Evolutionary conservation across 92 coral and sea anemone species (phyloP).

Genomic region (Palythoa grandiflora): DNA sequence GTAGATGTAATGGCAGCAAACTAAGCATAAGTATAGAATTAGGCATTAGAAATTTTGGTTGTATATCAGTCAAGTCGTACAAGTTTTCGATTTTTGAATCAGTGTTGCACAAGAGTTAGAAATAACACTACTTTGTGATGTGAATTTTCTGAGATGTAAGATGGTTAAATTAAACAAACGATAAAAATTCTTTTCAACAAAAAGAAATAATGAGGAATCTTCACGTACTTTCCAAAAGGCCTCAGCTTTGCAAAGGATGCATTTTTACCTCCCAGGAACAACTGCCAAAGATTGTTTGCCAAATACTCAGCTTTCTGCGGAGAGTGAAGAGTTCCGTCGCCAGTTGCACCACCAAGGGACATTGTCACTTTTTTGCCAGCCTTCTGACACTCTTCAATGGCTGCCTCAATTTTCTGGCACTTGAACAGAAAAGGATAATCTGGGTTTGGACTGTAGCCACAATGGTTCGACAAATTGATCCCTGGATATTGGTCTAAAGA

Average conservation of each 20-base stretch:
- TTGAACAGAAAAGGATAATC: conserved; percentile 84
- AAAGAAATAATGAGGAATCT: background rate
- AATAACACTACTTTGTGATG: no score
- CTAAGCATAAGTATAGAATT: no score
- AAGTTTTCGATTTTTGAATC: no score
- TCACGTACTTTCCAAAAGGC: conserved; percentile 80
- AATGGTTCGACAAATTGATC: conserved; percentile 82
- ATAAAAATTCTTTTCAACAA: background rate
- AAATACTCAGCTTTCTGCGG: conserved; percentile 70
- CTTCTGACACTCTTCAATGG: conserved; percentile 79
- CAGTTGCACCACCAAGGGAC: conserved; percentile 91
- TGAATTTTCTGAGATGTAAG: no score
- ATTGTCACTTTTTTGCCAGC: conserved; percentile 80
- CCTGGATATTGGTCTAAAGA: conserved; percentile 61
- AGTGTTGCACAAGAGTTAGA: no score
- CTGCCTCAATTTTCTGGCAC: conserved; percentile 81
- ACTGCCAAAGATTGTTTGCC: conserved; percentile 75
- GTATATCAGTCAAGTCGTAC: no score
- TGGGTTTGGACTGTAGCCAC: conserved; percentile 68
- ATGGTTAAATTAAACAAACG: no score
- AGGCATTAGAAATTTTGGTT: no score
- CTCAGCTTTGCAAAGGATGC: conserved; percentile 47
- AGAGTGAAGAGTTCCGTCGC: conserved; percentile 84
- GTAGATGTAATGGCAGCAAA: no score
- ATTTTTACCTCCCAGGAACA: conserved; percentile 76